Percentiles rank a stretch among this genome's conserved stretches.
Conservation (phyloP, 2,888 invertebrate genomes). For the Spodoptera exigua region DNA sequence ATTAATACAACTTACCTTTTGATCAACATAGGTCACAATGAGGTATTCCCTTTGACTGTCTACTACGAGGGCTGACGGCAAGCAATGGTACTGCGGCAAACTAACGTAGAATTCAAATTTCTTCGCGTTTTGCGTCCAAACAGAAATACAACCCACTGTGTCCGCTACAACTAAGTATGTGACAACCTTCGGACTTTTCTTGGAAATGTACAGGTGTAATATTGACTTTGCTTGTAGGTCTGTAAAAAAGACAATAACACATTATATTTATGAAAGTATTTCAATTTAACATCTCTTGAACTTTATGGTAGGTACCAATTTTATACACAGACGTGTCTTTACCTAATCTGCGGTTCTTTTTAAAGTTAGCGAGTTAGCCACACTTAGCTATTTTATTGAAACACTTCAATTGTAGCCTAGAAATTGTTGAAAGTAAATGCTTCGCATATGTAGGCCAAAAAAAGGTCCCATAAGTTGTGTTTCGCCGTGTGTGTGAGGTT, state of each 20-base stretch:
- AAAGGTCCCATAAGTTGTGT: too few species aligned
- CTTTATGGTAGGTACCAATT: too few species aligned
- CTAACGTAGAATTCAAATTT: constrained; percentile 84
- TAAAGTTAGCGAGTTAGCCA: too few species aligned
- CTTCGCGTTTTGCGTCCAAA: constrained; percentile 87
- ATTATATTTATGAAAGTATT: too few species aligned
- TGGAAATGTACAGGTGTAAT: constrained; percentile 75
- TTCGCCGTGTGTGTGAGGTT: too few species aligned
- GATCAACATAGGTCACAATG: constrained; percentile 93
- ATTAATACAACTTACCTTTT: constrained; percentile 89
- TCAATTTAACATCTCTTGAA: too few species aligned
- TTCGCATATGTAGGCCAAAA: too few species aligned
- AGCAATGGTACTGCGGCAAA: constrained; percentile 92
- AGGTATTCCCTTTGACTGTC: constrained; percentile 89
- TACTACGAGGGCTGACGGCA: constrained; percentile 93
- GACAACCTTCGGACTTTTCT: constrained; percentile 58
- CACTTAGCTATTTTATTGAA: too few species aligned
- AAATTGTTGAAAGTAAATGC: too few species aligned
- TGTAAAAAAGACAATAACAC: constrained; percentile 77
- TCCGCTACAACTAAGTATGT: constrained; percentile 92
- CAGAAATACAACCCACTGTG: constrained; percentile 90
- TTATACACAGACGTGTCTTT: too few species aligned
- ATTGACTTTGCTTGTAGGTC: constrained; percentile 89
- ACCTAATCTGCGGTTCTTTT: too few species aligned
- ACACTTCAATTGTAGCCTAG: too few species aligned